A percentile compares a stretch with the other conserved stretches of the same genome.
Conservation (phyloP, 1,140 invertebrate genomes). For the Mizuhopecten yessoensis region DNA sequence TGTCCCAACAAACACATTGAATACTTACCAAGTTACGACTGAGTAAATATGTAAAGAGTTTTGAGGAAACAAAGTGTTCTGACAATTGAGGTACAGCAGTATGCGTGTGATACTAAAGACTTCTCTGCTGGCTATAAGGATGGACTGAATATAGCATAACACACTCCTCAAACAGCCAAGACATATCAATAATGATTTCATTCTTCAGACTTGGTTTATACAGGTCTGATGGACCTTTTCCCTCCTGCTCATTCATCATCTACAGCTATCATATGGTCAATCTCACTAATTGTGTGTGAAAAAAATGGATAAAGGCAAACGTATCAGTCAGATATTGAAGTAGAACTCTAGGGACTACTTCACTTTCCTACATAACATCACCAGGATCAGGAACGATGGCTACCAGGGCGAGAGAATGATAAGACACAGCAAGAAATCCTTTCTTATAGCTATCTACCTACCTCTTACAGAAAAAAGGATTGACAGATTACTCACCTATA, state of each 20-base stretch:
- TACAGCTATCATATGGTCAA: conserved; percentile 16
- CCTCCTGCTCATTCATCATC: conserved; percentile 11
- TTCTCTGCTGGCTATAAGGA: background rate
- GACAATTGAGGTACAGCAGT: no score
- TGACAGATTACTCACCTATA: background rate
- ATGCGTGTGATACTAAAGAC: background rate
- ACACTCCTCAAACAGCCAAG: no score
- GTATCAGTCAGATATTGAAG: conserved; percentile 12
- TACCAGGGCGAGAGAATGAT: background rate
- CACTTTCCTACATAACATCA: background rate
- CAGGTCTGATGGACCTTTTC: background rate
- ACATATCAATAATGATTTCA: no score
- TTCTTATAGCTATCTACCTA: background rate
- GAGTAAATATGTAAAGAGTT: no score
- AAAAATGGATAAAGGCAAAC: conserved; percentile 7
- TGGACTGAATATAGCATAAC: background rate
- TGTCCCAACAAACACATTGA: no score
- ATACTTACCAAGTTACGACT: no score
- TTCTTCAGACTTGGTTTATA: background rate
- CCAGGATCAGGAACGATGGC: background rate
- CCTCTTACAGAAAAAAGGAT: background rate
- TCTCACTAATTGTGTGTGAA: conserved; percentile 38
- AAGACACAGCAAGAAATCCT: background rate
- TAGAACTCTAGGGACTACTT: background rate
- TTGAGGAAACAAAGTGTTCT: no score